A percentile compares a stretch with the other conserved stretches of the same genome.
These are phyloP conservation scores for Ctenosaura bakeri DNA, from an alignment of 2,797 vertebrate species.

Conservation along the genomic window DNA sequence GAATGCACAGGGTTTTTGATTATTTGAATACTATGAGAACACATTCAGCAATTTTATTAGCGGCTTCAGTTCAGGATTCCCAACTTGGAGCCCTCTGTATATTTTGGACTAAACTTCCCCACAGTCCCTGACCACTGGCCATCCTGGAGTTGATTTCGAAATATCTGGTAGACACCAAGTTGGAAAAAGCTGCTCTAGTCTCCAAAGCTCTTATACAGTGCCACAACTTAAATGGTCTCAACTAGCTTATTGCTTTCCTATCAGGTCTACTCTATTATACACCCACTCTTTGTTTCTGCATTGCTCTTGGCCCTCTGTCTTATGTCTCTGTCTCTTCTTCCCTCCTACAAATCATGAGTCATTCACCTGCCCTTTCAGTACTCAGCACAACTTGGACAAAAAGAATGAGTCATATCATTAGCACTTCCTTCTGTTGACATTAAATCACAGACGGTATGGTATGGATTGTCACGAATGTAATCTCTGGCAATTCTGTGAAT, in stretches of 20 bases:
- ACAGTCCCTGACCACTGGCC: not conserved
- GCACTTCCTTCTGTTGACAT: not conserved
- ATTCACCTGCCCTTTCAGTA: constrained; percentile 12
- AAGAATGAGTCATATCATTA: constrained; percentile 20
- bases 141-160: not conserved
- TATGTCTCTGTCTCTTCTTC: not conserved
- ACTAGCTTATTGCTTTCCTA: not conserved
- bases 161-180: not conserved
- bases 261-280: not conserved
- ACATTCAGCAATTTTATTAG: not conserved
- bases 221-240: not conserved
- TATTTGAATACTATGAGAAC: not conserved
- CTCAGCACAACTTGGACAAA: not conserved
- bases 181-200: not conserved
- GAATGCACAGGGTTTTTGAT: not conserved
- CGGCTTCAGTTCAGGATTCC: not conserved
- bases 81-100: not conserved
- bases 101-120: not conserved
- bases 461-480: not conserved
- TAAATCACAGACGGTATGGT: not conserved
- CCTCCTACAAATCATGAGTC: not conserved
- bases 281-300: not conserved
- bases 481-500: no score
- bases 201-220: not conserved
- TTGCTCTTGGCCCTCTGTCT: not conserved